Base-by-base conservation (phyloP, 2,888 invertebrate genomes). In the Drosophila limbata region DNA sequence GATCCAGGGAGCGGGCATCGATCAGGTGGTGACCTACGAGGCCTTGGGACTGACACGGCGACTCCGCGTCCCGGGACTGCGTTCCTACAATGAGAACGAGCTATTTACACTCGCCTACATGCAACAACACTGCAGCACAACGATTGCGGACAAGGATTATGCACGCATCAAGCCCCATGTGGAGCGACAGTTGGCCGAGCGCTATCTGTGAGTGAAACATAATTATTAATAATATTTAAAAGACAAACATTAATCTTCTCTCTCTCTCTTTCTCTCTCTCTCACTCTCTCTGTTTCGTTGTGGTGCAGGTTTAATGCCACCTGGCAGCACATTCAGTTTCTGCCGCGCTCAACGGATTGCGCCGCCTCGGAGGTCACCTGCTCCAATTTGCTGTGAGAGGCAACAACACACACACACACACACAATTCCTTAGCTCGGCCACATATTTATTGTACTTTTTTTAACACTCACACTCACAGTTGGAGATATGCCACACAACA, bases 61-160 rank as follows among this genome's bases (percentile, higher is more conserved):
- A 0, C 79, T 88, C 35, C 88, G 92, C 0, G 73, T 92, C 56
- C 91, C 92, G 1, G 92, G 92, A 0, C 70, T 92, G 57, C 89
- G 92, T 15, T 90, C 90, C n/a, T 90, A 79, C 35, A 91, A 91
- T 44, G 91, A 92, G 66, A 91, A 92, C 39, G 92, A 92, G 71
- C 83, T 92, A n/a, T 92, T 91, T 51, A 90, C 92, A 3, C 68
- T 92, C 25, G 85, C 91, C 31, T 91, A 91, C 63, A 90, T 92
- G 91, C 92, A 92, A 63, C 91, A 91, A 63, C 92, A 92, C 64
- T 92, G 92, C 57, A 92, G 92, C 60, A 90, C 91, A n/a, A 80
- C 90, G 4, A 89, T 92, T 62, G 90, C 92, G 53, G 90, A 90
- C 50, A 92, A 90, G 76, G 90, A 92, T 63, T 92, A 92, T 77